phyloP scores from a whole-genome alignment of 2,113 vertebrate genomes.

The Lagenorhynchus albirostris region DNA sequence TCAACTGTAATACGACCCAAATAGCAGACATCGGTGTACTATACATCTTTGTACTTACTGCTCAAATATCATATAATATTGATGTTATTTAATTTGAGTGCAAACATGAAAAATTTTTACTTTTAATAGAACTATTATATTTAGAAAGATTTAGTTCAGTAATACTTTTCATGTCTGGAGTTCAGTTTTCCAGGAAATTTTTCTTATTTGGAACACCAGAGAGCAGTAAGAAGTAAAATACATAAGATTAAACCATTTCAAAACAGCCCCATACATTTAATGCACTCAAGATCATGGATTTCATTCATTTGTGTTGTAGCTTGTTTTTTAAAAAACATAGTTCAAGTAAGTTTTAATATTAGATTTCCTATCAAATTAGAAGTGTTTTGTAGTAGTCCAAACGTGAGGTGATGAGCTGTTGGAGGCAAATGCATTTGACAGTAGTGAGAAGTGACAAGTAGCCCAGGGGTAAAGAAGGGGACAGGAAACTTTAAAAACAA shows the following conservation, averaged over 20 bases:
- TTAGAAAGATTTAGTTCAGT: slow-evolving; percentile 17
- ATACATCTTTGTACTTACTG: background rate
- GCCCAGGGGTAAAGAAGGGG: background rate
- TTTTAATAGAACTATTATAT: background rate
- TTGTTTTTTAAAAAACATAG: background rate
- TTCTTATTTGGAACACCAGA: background rate
- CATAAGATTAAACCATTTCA: background rate
- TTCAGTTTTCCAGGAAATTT: slow-evolving; percentile 24
- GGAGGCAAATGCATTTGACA: background rate
- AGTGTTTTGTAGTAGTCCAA: background rate
- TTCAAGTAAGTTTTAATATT: background rate
- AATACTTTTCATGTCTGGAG: background rate
- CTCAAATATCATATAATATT: background rate
- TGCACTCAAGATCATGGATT: background rate
- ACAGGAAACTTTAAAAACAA: background rate
- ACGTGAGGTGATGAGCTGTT: background rate
- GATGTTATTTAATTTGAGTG: background rate
- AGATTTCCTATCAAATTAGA: background rate
- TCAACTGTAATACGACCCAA: background rate
- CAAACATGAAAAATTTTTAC: background rate
- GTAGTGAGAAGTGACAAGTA: background rate
- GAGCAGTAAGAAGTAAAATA: slow-evolving; percentile 9
- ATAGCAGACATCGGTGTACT: background rate
- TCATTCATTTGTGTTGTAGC: background rate
- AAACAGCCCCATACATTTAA: background rate